Evolutionary conservation across 1,140 invertebrate species (phyloP).

Genomic region (Ips nitidus): DNA sequence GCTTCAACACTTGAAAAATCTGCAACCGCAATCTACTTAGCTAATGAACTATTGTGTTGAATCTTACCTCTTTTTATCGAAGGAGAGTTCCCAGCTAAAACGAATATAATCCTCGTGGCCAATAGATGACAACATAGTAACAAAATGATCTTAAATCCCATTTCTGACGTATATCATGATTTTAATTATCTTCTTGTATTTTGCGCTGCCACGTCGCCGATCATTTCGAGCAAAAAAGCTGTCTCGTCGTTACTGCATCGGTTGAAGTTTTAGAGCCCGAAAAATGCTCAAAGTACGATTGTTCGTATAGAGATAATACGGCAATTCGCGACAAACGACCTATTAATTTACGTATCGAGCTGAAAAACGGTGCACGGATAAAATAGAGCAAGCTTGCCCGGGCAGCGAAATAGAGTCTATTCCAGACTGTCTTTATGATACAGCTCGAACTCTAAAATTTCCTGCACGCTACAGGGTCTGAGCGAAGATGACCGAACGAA

Average conservation of each 20-base stretch:
- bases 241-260: too few relatives aligned
- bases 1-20: too few relatives aligned
- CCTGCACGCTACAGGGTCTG: slow-evolving; percentile 19
- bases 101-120: slow-evolving; percentile 8
- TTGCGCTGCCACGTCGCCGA: background rate
- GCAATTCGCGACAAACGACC: too few relatives aligned
- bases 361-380: slow-evolving; percentile 14
- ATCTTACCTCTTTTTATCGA: slow-evolving; percentile 15
- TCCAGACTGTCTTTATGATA: slow-evolving; percentile 20
- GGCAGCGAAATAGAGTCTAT: slow-evolving; percentile 17
- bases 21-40: too few relatives aligned
- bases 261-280: too few relatives aligned
- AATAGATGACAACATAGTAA: slow-evolving; percentile 22
- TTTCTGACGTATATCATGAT: slow-evolving; percentile 19
- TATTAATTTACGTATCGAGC: slow-evolving; percentile 5
- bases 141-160: slow-evolving; percentile 28
- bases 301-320: too few relatives aligned
- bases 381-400: slow-evolving; percentile 10
- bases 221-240: background rate
- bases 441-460: slow-evolving; percentile 18
- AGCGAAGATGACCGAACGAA: slow-evolving; percentile 10
- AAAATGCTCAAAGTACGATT: too few relatives aligned
- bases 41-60: too few relatives aligned
- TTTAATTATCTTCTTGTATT: slow-evolving; percentile 7
- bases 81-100: slow-evolving; percentile 9